Percentiles rank a stretch among this genome's conserved stretches.
Evolutionary conservation across 2,888 invertebrate genomes (phyloP).

Genomic region (Nomada fabriciana): DNA sequence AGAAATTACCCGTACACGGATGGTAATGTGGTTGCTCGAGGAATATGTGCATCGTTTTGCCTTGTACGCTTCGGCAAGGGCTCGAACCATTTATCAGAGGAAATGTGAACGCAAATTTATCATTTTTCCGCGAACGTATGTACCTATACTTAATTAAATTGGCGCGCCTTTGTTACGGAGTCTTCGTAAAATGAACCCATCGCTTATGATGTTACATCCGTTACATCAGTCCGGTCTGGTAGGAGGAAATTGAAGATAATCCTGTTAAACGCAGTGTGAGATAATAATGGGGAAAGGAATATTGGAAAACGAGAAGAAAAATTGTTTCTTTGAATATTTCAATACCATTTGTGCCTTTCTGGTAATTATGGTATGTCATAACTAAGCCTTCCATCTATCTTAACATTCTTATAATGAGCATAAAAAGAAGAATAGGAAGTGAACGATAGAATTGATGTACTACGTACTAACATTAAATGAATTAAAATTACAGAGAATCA

Average conservation of each 20-base stretch:
- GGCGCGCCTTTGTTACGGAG: neutral
- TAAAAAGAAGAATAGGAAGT: too few relatives aligned
- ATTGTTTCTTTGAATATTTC: neutral
- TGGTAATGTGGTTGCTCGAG: constrained; percentile 33
- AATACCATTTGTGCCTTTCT: neutral
- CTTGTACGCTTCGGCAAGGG: neutral
- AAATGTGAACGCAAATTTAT: neutral
- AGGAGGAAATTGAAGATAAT: neutral
- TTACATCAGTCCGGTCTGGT: too few relatives aligned
- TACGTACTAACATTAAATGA: too few relatives aligned
- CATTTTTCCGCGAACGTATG: neutral
- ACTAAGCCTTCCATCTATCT: too few relatives aligned
- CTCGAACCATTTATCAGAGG: neutral
- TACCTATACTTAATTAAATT: neutral
- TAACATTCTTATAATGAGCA: too few relatives aligned
- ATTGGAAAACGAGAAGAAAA: neutral
- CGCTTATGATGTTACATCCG: neutral
- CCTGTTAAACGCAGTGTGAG: neutral
- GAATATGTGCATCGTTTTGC: constrained; percentile 28
- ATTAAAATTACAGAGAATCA: too few relatives aligned
- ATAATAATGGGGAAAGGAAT: neutral
- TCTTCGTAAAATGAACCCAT: neutral
- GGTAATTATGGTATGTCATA: too few relatives aligned
- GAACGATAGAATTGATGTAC: too few relatives aligned
- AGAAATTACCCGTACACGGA: constrained; percentile 26